Evolutionary conservation across 2,113 vertebrate species (phyloP).

Genomic region (Potamarius usumacintae): DNA sequence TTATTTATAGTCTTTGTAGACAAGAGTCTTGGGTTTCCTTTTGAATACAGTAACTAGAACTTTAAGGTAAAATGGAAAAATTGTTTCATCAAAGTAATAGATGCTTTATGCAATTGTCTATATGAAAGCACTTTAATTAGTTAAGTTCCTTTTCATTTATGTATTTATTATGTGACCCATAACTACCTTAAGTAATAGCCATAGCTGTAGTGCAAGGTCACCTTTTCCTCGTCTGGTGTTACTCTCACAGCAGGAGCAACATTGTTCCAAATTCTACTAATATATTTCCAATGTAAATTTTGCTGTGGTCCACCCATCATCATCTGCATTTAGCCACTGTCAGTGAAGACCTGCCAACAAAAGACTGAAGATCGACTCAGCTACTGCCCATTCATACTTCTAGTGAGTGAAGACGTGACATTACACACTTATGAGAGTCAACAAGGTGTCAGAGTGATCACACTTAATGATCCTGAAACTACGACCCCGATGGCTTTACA

Average conservation of each 20-base stretch:
- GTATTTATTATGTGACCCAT: neutral
- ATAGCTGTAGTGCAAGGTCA: neutral
- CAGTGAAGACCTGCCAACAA: slow-evolving; percentile 22
- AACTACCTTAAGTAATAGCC: neutral
- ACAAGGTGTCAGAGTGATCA: slow-evolving; percentile 54
- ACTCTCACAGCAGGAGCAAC: slow-evolving; percentile 37
- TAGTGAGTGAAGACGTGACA: slow-evolving; percentile 42
- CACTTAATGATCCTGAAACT: slow-evolving; percentile 52
- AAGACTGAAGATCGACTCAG: slow-evolving; percentile 23
- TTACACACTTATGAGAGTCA: slow-evolving; percentile 42
- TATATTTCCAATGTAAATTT: slow-evolving; percentile 48
- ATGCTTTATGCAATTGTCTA: neutral
- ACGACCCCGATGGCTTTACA: slow-evolving; percentile 31
- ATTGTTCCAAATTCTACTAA: slow-evolving; percentile 32
- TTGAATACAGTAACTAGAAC: neutral
- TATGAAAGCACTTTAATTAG: neutral
- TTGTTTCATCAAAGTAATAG: neutral
- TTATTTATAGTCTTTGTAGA: slow-evolving; percentile 13
- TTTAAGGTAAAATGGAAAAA: neutral
- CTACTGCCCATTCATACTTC: slow-evolving; percentile 54
- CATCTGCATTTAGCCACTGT: slow-evolving; percentile 40
- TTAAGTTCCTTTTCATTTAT: neutral
- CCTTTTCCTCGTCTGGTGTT: slow-evolving; percentile 5
- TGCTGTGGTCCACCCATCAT: slow-evolving; percentile 30
- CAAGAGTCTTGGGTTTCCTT: neutral